Base-by-base conservation (phyloP, 1,140 invertebrate genomes). In the Goniozus legneri region DNA sequence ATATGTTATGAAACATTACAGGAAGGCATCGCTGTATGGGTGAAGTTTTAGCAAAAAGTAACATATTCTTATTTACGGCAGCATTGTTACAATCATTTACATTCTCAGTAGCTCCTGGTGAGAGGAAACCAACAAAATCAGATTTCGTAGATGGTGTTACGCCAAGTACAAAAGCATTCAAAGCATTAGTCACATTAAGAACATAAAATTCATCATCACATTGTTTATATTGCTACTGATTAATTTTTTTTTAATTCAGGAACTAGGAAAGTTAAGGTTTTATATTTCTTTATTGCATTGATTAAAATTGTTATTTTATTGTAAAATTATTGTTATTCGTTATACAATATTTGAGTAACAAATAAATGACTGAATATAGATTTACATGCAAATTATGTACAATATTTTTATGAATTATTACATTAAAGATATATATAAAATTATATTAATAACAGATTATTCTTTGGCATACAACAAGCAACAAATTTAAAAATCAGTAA, bases 21-120 rank as follows among this genome's bases (percentile, higher is more conserved):
- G 84, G 84, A 8, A 91, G 87, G 58, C 85, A 87, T 64, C 82
- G 86, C 30, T 96, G 92, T 61, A 85, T 93, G 62, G 92, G 92
- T 8, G 91, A 95, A 74, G 76, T 83, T 14, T 65, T 95, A 39
- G 91, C 90, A 1, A 85, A 84, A 56, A 85, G 88, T 47, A 94
- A 93, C 58, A 78, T 95, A 8, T 95, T 95, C 57, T 63, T 94
- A 14, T 90, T 93, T 60, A 85, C 84, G 2, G 82, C 89, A 2
- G 79, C 83, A 0, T 69, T 95, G 16, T 67, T 95, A 37, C 92
- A 95, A 69, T 82, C 80, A 37, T 93, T 90, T 49, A 81, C 79
- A 3, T 83, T 92, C 61, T 64, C 76, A 2, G 63, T 84, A 1
- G 77, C 81, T 3, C 80, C 83, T 2, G 85, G 83, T 0, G 77